These are phyloP conservation scores for Lagopus leucura DNA, from an alignment of 2,113 vertebrate genomes.

Conservation along the genomic window DNA sequence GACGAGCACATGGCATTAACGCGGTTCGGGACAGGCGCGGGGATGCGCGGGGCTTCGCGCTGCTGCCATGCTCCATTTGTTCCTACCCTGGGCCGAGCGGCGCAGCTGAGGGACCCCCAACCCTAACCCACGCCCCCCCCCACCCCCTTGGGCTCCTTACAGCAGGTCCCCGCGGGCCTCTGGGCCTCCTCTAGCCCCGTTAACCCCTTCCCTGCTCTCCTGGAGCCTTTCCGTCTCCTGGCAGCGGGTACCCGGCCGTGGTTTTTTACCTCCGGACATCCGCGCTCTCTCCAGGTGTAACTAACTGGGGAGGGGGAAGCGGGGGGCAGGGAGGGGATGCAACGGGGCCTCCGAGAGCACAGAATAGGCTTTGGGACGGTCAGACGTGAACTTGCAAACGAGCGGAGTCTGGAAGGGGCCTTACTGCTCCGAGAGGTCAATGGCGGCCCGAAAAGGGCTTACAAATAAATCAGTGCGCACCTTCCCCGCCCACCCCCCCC, in stretches of 20 bases:
- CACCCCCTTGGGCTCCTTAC: not conserved
- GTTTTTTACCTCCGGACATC: no score
- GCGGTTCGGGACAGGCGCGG: conserved; percentile 73
- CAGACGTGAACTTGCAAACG: not conserved
- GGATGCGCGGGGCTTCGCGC: conserved; percentile 67
- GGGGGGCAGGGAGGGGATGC: not conserved
- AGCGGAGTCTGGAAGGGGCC: not conserved
- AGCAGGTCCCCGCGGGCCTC: not conserved
- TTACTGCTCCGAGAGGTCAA: conserved; percentile 16
- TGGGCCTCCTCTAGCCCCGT: not conserved
- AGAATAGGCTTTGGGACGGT: not conserved
- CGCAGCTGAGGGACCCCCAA: not conserved
- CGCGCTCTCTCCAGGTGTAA: not conserved
- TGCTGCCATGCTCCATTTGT: conserved; percentile 30
- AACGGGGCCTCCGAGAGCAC: not conserved
- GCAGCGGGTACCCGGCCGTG: not conserved
- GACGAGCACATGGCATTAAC: conserved; percentile 77
- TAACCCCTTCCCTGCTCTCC: not conserved
- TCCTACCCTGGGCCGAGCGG: not conserved
- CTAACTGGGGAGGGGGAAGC: not conserved
- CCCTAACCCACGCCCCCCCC: not conserved
- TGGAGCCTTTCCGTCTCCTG: not conserved
- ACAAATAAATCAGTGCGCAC: conserved; percentile 18
- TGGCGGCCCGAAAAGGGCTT: conserved; percentile 13
- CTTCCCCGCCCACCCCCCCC: not conserved